Base-by-base conservation (phyloP, 2,797 vertebrate species). In the Chrysocyon brachyurus region DNA sequence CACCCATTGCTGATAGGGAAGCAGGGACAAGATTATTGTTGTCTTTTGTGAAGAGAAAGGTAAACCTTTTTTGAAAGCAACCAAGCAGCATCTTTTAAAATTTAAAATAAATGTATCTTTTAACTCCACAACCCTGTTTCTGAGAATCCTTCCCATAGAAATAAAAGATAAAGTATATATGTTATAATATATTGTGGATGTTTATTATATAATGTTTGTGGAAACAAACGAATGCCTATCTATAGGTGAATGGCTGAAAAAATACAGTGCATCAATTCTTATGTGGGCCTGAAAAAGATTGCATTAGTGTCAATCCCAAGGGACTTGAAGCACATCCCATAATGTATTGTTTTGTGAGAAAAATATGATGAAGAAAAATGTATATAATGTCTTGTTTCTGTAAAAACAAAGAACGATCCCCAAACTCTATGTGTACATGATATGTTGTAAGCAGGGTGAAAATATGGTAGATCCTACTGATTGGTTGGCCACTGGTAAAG, bases 351-450 rank as follows among this genome's bases (percentile, higher is more conserved):
- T 87, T 54, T 90, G 31, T 17, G 54, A 88, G n/a, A 86, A 93
- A 86, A 90, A 21, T 26, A 31, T 26, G 49, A 93, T 36, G 73
- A 93, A 89, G 89, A 89, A 88, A 94, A 97, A 84, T 64, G 56
- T 78, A 61, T 63, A 8, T 68, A 24, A 26, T 73, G 52, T 66
- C n/a, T 57, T 21, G 3, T 52, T 94, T 85, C 59, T 96, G 36
- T 87, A 86, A 83, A 82, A 75, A 86, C 77, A 79, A 87, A 40
- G 52, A 54, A 52, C 24, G 46, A 54, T 56, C 64, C 28, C 56
- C 19, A 52, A 1, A 46, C 22, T 16, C 2, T 40, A 14, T 73
- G 24, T 33, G 12, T 24, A 9, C 16, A 0, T 54, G 2, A 33
- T 11, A 1, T 66, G 46, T 14, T 5, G 1, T 57, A 61, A 70